Conservation (phyloP, 1,140 invertebrate genomes). For the Globodera ellingtonae region DNA sequence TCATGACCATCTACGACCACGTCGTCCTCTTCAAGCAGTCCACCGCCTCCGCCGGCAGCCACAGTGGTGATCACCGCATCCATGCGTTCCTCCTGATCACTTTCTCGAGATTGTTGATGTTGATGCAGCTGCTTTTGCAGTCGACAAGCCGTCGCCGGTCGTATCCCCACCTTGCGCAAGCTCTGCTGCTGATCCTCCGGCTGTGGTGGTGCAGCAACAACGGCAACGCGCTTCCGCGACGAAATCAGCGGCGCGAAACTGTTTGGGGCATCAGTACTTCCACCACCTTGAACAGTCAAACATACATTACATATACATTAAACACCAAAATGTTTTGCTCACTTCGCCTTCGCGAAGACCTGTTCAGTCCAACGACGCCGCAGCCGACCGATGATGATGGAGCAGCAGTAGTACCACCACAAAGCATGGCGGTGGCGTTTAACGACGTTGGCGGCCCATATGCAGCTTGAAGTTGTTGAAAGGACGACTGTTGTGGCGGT, state of each 20-base stretch:
- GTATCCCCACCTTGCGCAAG: not conserved
- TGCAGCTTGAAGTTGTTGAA: constrained; percentile 1
- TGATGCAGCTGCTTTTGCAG: not conserved
- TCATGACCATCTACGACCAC: not conserved
- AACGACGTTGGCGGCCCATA: not conserved
- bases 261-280: constrained; percentile 18
- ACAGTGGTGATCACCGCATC: not conserved
- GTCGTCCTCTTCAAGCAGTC: not conserved
- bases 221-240: constrained; percentile 33
- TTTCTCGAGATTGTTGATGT: not conserved
- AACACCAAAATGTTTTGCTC: not conserved
- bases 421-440: not conserved
- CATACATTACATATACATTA: not conserved
- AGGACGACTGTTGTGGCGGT: not conserved
- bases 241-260: constrained; percentile 30
- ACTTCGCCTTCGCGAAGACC: no score
- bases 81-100: not conserved
- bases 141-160: not conserved
- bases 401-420: not conserved
- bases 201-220: constrained; percentile 17
- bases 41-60: not conserved
- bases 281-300: not conserved
- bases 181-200: constrained; percentile 1
- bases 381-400: not conserved
- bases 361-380: no score